Conservation (phyloP, 2,113 vertebrate species). For the Jaculus jaculus region DNA sequence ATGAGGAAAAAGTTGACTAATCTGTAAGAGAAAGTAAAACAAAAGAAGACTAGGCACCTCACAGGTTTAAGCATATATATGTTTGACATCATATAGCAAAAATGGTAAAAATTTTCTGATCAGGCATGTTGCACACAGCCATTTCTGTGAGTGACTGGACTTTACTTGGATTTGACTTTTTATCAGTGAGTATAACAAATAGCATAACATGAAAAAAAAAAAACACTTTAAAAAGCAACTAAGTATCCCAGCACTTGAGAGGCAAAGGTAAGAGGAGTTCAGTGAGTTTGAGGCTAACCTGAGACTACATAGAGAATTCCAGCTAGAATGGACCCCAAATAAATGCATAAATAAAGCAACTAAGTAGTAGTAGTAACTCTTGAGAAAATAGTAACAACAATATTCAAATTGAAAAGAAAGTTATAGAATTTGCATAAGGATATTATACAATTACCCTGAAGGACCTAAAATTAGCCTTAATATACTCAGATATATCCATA, state of each 20-base stretch:
- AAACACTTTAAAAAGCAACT: neutral
- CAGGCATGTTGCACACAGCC: neutral
- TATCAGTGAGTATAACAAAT: neutral
- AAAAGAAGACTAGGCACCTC: neutral
- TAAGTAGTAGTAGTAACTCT: neutral
- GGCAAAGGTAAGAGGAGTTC: no score
- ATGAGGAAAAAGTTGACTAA: neutral
- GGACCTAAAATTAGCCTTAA: neutral
- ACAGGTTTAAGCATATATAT: fast-evolving
- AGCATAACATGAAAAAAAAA: neutral
- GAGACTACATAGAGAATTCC: no score
- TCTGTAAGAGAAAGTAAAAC: neutral
- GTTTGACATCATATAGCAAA: fast-evolving
- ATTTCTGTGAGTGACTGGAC: neutral
- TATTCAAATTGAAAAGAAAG: neutral
- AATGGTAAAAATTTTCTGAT: neutral
- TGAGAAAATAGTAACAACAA: neutral
- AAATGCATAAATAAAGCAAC: no score
- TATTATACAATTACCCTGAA: neutral
- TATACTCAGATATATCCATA: neutral
- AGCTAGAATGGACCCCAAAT: no score
- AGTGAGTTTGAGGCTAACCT: no score
- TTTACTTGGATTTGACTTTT: neutral
- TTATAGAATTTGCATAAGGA: neutral
- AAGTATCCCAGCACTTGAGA: neutral